Evolutionary conservation across 2,888 invertebrate genomes (phyloP).

Genomic region (Megaustenia siamemsis): DNA sequence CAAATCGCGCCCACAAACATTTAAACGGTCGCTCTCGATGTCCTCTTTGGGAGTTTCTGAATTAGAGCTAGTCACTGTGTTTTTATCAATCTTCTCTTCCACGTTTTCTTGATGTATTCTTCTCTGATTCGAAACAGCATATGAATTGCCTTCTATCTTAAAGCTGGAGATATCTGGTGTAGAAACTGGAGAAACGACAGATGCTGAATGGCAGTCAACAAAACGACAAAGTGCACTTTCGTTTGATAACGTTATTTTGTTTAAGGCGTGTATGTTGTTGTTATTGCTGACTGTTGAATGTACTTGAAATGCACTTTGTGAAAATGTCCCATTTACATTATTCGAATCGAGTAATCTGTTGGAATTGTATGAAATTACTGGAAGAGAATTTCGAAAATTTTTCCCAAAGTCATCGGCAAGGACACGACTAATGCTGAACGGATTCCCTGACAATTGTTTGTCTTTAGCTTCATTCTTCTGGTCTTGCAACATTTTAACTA

Average conservation of each 20-base stretch:
- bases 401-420: constrained; percentile 66
- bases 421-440: constrained; percentile 73
- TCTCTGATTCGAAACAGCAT: too few species aligned
- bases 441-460: constrained; percentile 53
- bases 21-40: neutral
- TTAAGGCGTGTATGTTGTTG: constrained; percentile 6
- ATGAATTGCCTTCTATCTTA: neutral
- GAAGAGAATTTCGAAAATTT: constrained; percentile 39
- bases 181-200: neutral
- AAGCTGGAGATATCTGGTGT: neutral
- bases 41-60: neutral
- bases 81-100: constrained; percentile 10
- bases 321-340: neutral
- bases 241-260: neutral
- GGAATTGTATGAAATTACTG: neutral
- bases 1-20: neutral
- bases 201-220: constrained; percentile 7
- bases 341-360: neutral
- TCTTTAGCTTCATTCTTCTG: constrained; percentile 30
- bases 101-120: neutral
- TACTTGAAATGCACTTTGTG: constrained; percentile 16
- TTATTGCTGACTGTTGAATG: constrained; percentile 22
- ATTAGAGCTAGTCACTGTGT: neutral
- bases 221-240: constrained; percentile 18
- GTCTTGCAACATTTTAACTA: constrained; percentile 54